These are phyloP conservation scores for Stenolophus ochropezus DNA, from an alignment of 2,888 invertebrate species.

Conservation along the genomic window DNA sequence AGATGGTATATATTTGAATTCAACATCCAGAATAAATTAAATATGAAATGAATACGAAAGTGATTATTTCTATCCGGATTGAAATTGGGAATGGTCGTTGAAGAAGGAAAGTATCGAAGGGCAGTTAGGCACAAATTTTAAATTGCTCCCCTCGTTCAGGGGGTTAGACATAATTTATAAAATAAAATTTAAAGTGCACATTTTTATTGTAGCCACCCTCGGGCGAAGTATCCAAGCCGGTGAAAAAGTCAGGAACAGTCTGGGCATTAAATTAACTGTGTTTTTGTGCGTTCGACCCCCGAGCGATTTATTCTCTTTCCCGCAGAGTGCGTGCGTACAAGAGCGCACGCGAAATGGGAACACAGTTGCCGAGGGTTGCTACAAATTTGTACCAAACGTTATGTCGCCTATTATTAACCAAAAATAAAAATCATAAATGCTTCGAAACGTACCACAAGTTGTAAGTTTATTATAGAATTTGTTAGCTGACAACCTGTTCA, in stretches of 20 bases:
- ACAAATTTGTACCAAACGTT: no score
- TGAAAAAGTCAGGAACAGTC: conserved; percentile 41
- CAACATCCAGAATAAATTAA: no score
- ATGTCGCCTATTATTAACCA: no score
- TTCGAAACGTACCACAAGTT: no score
- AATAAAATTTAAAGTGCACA: conserved; percentile 36
- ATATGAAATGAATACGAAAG: neutral
- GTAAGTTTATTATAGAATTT: no score
- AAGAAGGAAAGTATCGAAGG: neutral
- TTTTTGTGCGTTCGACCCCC: conserved; percentile 38
- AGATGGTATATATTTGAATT: no score
- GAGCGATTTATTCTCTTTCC: conserved; percentile 40
- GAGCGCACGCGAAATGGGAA: neutral
- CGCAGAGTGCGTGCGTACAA: neutral
- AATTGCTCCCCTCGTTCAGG: neutral
- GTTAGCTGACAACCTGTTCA: no score
- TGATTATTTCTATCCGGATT: neutral
- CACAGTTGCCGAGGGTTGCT: no score
- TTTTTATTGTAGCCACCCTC: conserved; percentile 23
- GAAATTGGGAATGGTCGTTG: no score
- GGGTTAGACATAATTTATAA: conserved; percentile 21
- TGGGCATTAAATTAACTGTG: conserved; percentile 44
- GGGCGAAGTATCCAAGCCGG: conserved; percentile 1
- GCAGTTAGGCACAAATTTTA: neutral
- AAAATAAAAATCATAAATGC: no score